Conservation (phyloP, 2,113 vertebrate species). For the Galemys pyrenaicus region DNA sequence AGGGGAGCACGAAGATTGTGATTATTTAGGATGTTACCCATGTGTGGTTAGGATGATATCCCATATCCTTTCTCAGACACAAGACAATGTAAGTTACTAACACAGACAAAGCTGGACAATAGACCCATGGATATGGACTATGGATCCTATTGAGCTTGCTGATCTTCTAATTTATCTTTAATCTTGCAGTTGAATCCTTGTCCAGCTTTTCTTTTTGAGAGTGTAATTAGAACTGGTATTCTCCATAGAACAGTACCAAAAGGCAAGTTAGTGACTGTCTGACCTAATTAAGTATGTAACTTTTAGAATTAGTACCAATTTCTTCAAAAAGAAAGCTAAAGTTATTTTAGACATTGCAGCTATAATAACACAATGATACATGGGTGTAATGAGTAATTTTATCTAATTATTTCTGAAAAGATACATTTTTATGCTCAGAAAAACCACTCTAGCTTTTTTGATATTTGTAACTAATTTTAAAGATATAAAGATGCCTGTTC, state of each 20-base stretch:
- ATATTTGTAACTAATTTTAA: conserved; percentile 69
- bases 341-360: conserved; percentile 51
- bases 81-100: neutral
- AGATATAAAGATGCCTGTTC: conserved; percentile 15
- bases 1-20: neutral
- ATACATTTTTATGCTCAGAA: conserved; percentile 64
- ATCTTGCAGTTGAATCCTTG: conserved; percentile 1
- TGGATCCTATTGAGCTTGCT: neutral
- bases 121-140: neutral
- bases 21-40: neutral
- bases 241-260: conserved; percentile 50
- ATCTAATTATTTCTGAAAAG: conserved; percentile 74
- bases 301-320: conserved; percentile 39
- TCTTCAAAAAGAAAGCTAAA: conserved; percentile 59
- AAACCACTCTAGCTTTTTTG: conserved; percentile 27
- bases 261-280: conserved; percentile 56
- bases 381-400: conserved; percentile 73
- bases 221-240: conserved; percentile 59
- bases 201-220: neutral
- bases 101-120: neutral
- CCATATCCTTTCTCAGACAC: neutral
- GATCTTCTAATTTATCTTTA: conserved; percentile 37
- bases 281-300: conserved; percentile 64
- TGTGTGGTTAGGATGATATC: neutral
- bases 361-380: conserved; percentile 52